These are phyloP conservation scores for Myrmecophaga tridactyla DNA, from an alignment of 2,113 vertebrate genomes.

Conservation along the genomic window DNA sequence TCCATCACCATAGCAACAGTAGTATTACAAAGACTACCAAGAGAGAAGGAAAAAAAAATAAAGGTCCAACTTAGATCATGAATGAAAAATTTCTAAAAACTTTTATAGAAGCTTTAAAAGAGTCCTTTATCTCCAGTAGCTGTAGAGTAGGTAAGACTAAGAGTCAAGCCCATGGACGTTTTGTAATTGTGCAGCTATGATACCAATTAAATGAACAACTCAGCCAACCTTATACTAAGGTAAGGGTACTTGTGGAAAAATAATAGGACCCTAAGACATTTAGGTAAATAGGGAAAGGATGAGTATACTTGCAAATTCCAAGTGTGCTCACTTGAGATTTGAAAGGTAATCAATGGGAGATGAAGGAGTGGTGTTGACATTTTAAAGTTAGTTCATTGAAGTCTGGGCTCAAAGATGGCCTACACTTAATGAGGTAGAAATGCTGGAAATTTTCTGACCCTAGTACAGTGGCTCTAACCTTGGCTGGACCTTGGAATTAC, in stretches of 20 bases:
- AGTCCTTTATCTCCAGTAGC: slow-evolving; percentile 31
- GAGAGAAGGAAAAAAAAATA: slow-evolving; percentile 3
- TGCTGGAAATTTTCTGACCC: neutral
- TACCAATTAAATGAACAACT: neutral
- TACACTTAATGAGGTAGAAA: neutral
- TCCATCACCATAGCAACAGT: slow-evolving; percentile 67
- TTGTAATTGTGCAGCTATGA: slow-evolving; percentile 22
- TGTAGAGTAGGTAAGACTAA: slow-evolving; percentile 28
- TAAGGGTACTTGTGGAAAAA: neutral
- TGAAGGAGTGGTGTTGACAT: neutral
- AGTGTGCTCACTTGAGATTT: neutral
- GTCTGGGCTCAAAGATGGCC: neutral
- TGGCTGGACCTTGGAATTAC: neutral
- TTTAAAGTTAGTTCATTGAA: neutral
- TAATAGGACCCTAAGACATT: neutral
- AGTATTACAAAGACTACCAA: slow-evolving; percentile 50
- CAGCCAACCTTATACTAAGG: neutral
- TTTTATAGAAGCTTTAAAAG: slow-evolving; percentile 25
- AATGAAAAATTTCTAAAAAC: slow-evolving; percentile 54
- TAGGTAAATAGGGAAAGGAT: neutral
- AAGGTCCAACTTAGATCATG: slow-evolving; percentile 40
- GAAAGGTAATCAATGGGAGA: neutral
- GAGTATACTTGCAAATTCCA: neutral
- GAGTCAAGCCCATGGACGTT: slow-evolving; percentile 15
- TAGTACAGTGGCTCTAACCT: neutral